Percentiles rank a stretch among this genome's conserved stretches.
Evolutionary conservation across 2,888 invertebrate species (phyloP).

Genomic region (Tethea ocularis): DNA sequence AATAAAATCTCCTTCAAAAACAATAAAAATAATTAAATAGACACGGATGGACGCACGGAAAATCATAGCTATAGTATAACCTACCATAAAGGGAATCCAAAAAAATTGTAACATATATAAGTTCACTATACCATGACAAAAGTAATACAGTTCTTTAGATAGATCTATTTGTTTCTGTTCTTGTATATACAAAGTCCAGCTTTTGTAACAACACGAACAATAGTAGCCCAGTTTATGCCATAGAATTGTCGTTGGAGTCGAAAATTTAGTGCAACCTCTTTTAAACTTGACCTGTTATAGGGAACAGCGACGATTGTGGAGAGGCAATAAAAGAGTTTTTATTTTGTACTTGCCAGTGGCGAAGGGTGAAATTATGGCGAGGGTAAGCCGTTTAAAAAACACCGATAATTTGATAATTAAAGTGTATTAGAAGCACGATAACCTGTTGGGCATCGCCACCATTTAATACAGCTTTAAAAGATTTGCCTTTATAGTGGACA

Average conservation of each 20-base stretch:
- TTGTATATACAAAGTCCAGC: slow-evolving; percentile 30
- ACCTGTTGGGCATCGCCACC: too few relatives aligned
- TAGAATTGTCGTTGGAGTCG: slow-evolving; percentile 63
- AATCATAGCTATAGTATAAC: too few relatives aligned
- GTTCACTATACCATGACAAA: background rate
- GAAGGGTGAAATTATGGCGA: too few relatives aligned
- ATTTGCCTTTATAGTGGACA: too few relatives aligned
- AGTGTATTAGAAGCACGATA: too few relatives aligned
- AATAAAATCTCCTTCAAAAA: too few relatives aligned
- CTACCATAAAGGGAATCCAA: too few relatives aligned
- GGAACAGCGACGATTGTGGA: slow-evolving; percentile 39
- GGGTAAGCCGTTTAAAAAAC: too few relatives aligned
- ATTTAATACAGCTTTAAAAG: too few relatives aligned
- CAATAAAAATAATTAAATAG: too few relatives aligned
- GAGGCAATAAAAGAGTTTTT: slow-evolving; percentile 15
- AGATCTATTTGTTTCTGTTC: slow-evolving; percentile 18
- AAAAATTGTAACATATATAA: background rate
- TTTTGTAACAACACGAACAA: slow-evolving; percentile 59
- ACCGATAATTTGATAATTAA: too few relatives aligned
- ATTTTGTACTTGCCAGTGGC: background rate
- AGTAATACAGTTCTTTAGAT: background rate
- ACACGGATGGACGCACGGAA: too few relatives aligned
- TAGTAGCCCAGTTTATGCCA: slow-evolving; percentile 60
- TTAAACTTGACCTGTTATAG: slow-evolving; percentile 68
- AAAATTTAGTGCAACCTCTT: slow-evolving; percentile 73